phyloP scores from a whole-genome alignment of 1,140 invertebrate species.

The Dinoponera quadriceps region DNA sequence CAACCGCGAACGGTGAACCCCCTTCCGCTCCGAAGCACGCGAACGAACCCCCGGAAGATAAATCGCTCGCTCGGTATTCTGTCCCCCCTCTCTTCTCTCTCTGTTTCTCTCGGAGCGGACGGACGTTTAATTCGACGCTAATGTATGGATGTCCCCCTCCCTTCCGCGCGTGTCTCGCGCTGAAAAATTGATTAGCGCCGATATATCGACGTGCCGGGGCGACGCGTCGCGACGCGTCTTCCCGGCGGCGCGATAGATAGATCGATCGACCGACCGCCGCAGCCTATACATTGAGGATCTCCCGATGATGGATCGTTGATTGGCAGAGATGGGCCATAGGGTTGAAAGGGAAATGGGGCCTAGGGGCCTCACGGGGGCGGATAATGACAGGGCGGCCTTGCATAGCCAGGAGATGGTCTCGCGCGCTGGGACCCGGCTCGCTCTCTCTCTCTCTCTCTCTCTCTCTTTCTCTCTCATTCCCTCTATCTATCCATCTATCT shows the following conservation, averaged over 20 bases:
- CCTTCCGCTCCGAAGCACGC: neutral
- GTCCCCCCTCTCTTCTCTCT: too few species aligned
- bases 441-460: slow-evolving; percentile 20
- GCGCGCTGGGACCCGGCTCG: slow-evolving; percentile 67
- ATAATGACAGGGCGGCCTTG: slow-evolving; percentile 85
- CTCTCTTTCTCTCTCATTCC: slow-evolving; percentile 14
- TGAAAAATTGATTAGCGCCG: slow-evolving; percentile 49
- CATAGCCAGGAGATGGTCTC: slow-evolving; percentile 73
- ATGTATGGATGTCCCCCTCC: slow-evolving; percentile 19
- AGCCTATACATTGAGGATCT: slow-evolving; percentile 56
- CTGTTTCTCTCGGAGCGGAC: neutral
- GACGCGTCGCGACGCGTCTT: slow-evolving; percentile 24
- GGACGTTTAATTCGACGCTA: slow-evolving; percentile 23
- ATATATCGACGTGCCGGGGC: slow-evolving; percentile 55
- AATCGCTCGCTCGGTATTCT: neutral
- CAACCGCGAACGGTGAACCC: neutral
- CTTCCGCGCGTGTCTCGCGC: slow-evolving; percentile 6
- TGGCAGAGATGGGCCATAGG: slow-evolving; percentile 80
- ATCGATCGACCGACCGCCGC: slow-evolving; percentile 63
- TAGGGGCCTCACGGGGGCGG: slow-evolving; percentile 81
- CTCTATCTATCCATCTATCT: too few species aligned
- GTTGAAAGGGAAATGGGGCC: slow-evolving; percentile 84
- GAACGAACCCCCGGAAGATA: neutral
- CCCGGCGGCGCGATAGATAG: too few species aligned
- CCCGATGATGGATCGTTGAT: slow-evolving; percentile 84